Percentiles rank a stretch among this genome's conserved stretches.
Conservation (phyloP, 1,140 invertebrate species). For the Neuroterus valhalla region DNA sequence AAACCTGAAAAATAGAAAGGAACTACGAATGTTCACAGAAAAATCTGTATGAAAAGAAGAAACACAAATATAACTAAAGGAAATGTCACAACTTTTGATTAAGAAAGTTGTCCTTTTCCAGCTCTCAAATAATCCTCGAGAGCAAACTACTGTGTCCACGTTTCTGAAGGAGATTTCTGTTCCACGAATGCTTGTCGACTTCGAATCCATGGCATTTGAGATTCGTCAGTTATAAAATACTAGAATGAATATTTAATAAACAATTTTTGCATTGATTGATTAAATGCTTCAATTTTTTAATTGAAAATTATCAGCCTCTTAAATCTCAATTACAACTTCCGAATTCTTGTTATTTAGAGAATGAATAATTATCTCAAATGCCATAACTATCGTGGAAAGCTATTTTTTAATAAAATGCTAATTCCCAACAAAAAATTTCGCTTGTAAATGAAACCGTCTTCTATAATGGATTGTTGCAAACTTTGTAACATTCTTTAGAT, state of each 20-base stretch:
- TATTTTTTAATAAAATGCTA: background rate
- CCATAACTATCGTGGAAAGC: background rate
- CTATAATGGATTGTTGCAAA: slow-evolving; percentile 25
- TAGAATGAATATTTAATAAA: too few relatives aligned
- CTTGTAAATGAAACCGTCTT: slow-evolving; percentile 21
- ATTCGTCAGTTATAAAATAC: too few relatives aligned
- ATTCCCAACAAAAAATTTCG: background rate
- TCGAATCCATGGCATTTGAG: too few relatives aligned
- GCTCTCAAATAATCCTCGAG: slow-evolving; percentile 8
- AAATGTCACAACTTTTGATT: background rate
- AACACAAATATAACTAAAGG: background rate
- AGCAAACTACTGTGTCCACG: background rate
- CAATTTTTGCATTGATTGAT: too few relatives aligned
- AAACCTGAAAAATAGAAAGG: too few relatives aligned
- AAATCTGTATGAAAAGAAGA: background rate
- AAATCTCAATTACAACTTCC: too few relatives aligned
- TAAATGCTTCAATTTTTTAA: too few relatives aligned
- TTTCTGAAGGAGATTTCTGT: slow-evolving; percentile 12
- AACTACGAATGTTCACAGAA: background rate
- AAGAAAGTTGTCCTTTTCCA: slow-evolving; percentile 32
- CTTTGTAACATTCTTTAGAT: slow-evolving; percentile 1
- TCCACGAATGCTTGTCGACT: background rate
- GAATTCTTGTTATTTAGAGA: too few relatives aligned
- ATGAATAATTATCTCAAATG: too few relatives aligned
- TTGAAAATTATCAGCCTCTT: too few relatives aligned